Percentiles rank a stretch among this genome's conserved stretches.
Conservation (phyloP, 2,888 invertebrate genomes). For the Acheta domesticus region DNA sequence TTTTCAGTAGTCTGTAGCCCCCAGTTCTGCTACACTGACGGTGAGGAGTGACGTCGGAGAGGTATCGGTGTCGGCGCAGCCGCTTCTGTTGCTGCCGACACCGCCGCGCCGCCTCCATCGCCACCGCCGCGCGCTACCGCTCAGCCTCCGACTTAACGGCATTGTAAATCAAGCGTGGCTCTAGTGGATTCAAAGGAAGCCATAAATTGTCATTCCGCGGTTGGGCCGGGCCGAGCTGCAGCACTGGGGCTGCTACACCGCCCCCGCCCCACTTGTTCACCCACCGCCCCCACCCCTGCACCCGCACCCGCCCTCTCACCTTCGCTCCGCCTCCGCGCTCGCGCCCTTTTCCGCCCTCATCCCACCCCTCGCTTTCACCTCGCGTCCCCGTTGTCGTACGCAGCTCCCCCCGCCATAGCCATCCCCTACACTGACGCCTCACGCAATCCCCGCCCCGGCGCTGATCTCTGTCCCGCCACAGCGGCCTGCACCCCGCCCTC, state of each 20-base stretch:
- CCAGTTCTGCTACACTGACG: no score
- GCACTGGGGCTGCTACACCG: background rate
- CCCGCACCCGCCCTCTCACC: background rate
- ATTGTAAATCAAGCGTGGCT: conserved; percentile 3
- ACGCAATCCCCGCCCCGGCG: no score
- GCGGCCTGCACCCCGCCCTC: no score
- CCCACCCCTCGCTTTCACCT: background rate
- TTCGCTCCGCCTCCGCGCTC: background rate
- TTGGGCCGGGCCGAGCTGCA: background rate
- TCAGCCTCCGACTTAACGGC: background rate
- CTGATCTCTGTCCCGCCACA: no score
- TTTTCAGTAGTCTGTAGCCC: no score
- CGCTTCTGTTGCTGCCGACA: background rate
- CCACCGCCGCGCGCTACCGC: background rate
- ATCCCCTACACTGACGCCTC: no score
- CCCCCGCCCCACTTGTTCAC: background rate
- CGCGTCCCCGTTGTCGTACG: background rate
- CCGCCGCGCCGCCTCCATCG: background rate
- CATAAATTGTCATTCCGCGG: conserved; percentile 18
- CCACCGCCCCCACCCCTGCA: background rate
- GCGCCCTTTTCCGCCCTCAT: background rate
- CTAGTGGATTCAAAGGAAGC: conserved; percentile 18
- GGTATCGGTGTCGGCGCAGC: background rate
- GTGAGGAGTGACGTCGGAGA: background rate
- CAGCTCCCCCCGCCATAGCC: no score